Conservation (phyloP, 1,140 invertebrate species). For the Lepidurus arcticus region DNA sequence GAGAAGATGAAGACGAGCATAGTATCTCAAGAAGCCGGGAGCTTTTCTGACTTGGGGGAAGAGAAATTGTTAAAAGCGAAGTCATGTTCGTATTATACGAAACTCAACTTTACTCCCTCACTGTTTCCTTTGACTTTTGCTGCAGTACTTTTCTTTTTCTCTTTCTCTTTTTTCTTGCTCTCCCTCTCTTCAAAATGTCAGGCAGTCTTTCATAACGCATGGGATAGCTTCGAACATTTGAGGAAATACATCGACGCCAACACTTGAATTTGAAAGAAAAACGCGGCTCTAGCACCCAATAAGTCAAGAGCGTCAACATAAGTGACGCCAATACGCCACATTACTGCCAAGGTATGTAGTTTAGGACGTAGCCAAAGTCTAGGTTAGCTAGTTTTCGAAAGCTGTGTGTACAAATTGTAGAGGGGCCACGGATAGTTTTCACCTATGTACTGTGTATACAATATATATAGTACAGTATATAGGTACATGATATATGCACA, state of each 20-base stretch:
- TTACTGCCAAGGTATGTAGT: not conserved
- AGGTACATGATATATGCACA: not conserved
- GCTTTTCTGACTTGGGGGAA: not conserved
- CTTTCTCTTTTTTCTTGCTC: no score
- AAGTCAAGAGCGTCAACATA: not conserved
- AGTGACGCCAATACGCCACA: not conserved
- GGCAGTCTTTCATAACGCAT: constrained; percentile 4
- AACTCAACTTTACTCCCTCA: not conserved
- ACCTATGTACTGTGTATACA: no score
- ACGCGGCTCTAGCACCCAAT: not conserved
- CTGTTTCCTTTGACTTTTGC: constrained; percentile 2
- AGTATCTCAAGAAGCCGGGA: not conserved
- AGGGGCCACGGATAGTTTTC: no score
- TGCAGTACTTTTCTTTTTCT: not conserved
- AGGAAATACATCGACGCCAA: not conserved
- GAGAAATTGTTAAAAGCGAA: not conserved
- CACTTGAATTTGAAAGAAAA: constrained; percentile 10
- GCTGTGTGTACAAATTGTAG: no score
- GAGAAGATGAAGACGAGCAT: not conserved
- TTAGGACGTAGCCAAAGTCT: not conserved
- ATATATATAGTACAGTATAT: no score
- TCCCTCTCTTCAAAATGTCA: not conserved
- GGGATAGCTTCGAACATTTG: not conserved
- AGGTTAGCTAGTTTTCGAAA: no score
- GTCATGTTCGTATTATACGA: not conserved